Percentiles rank a stretch among this genome's conserved stretches.
Evolutionary conservation across 37 sponge, comb jelly and placozoan species (phyloP).

Genomic region (Theonella swinhoei): DNA sequence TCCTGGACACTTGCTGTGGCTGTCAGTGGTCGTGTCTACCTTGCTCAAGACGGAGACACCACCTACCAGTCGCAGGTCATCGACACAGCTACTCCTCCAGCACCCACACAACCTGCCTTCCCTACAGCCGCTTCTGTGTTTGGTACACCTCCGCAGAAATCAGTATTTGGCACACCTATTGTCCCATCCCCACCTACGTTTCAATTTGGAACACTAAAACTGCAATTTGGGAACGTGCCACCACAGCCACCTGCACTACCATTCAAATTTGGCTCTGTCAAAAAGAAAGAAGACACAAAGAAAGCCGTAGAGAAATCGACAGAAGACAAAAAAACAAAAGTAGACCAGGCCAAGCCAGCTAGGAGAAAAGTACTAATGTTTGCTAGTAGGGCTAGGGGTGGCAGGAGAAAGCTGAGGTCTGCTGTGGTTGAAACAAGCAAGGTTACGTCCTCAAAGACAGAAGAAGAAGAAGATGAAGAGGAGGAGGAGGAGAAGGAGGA

Average conservation of each 20-base stretch:
- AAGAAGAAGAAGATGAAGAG: constrained; percentile 3
- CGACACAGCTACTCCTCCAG: not conserved
- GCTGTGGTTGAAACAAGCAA: not conserved
- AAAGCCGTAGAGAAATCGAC: not conserved
- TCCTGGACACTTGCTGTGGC: constrained; percentile 87
- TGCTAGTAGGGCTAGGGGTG: not conserved
- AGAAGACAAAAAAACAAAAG: not conserved
- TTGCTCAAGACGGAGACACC: constrained; percentile 56
- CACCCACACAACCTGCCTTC: not conserved
- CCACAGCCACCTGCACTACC: not conserved
- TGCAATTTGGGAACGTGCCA: constrained; percentile 28
- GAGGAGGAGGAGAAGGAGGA: constrained; percentile 17
- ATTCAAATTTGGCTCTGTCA: constrained; percentile 39
- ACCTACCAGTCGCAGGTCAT: constrained; percentile 40
- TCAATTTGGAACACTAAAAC: not conserved
- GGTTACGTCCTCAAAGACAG: not conserved
- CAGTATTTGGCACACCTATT: constrained; percentile 26
- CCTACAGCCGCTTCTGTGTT: constrained; percentile 78
- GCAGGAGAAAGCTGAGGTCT: no score
- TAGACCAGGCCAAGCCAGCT: not conserved
- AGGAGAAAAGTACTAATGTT: not conserved
- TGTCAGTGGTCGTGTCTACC: constrained; percentile 65
- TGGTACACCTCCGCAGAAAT: constrained; percentile 50
- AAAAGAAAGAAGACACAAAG: not conserved
- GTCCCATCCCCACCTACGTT: constrained; percentile 11